Percentiles rank a stretch among this genome's conserved stretches.
These are phyloP conservation scores for Drosophila acutilabella DNA, from an alignment of 2,888 invertebrate species.

Conservation along the genomic window DNA sequence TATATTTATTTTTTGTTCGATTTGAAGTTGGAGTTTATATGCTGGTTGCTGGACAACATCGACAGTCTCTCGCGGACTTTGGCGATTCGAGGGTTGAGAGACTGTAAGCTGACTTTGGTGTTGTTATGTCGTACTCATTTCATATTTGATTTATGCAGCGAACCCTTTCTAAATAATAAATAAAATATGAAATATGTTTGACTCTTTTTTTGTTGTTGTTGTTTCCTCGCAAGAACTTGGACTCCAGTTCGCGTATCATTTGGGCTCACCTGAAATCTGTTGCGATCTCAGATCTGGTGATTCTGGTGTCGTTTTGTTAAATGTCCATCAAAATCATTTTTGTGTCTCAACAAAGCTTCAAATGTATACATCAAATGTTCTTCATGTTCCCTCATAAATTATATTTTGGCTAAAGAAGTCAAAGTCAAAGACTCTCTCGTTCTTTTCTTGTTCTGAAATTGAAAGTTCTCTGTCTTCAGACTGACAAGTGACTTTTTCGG, in stretches of 20 bases:
- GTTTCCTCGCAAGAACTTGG: slow-evolving; percentile 34
- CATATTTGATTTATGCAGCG: slow-evolving; percentile 83
- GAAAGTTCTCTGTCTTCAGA: slow-evolving; percentile 43
- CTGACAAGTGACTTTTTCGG: slow-evolving; percentile 52
- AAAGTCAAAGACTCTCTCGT: slow-evolving; percentile 23
- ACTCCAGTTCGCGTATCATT: slow-evolving; percentile 18
- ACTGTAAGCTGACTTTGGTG: slow-evolving; percentile 59
- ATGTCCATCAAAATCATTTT: slow-evolving; percentile 83
- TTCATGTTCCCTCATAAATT: slow-evolving; percentile 63
- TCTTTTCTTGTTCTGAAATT: slow-evolving; percentile 38
- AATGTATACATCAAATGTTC: slow-evolving; percentile 77
- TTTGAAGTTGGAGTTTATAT: slow-evolving; percentile 57
- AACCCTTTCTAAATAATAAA: slow-evolving; percentile 82
- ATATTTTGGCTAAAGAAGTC: slow-evolving; percentile 47
- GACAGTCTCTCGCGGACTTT: slow-evolving; percentile 17
- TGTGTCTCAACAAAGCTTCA: slow-evolving; percentile 72
- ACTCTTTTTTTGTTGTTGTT: slow-evolving; percentile 55
- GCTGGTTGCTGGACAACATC: slow-evolving; percentile 73
- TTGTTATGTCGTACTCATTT: slow-evolving; percentile 79
- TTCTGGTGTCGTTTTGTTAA: slow-evolving; percentile 81
- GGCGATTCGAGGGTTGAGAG: slow-evolving; percentile 8
- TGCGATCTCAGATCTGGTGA: slow-evolving; percentile 21
- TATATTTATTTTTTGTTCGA: slow-evolving; percentile 54
- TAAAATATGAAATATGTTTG: slow-evolving; percentile 82
- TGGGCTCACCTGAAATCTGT: slow-evolving; percentile 40